phyloP scores from a whole-genome alignment of 2,888 invertebrate genomes.

The Epinotia nisella region DNA sequence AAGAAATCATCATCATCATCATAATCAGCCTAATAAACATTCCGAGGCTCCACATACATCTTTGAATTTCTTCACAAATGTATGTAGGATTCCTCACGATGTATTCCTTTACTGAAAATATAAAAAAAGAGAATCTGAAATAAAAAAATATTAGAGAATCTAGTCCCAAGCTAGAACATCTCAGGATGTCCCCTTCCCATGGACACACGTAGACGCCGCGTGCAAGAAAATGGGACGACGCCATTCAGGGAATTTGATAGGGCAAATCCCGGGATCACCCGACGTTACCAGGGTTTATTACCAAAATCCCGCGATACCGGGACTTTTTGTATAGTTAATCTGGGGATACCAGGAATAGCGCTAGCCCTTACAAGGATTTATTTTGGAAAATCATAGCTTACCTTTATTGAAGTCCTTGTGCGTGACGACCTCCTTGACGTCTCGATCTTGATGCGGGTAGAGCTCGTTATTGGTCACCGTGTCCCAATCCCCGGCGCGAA shows the following conservation, averaged over 20 bases:
- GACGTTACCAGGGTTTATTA: slow-evolving; percentile 5
- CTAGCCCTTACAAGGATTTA: no score
- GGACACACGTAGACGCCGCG: no score
- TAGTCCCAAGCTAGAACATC: no score
- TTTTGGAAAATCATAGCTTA: slow-evolving; percentile 15
- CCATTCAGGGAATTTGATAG: no score
- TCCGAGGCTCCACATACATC: no score
- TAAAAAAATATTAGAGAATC: no score
- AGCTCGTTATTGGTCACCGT: slow-evolving; percentile 87
- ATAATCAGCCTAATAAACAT: not conserved
- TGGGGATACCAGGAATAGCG: not conserved
- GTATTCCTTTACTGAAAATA: no score
- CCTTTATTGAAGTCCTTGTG: slow-evolving; percentile 84
- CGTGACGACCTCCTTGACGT: slow-evolving; percentile 78
- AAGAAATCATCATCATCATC: not conserved
- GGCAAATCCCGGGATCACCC: not conserved
- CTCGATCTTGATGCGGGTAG: slow-evolving; percentile 86
- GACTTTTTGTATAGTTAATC: no score
- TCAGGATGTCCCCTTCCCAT: no score
- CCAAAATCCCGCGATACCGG: not conserved
- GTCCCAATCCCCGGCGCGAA: slow-evolving; percentile 90
- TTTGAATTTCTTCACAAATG: no score
- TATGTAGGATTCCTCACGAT: no score
- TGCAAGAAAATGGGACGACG: no score
- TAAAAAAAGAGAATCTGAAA: not conserved